phyloP scores from a whole-genome alignment of 2,888 invertebrate genomes.

The Artemia sp. region DNA sequence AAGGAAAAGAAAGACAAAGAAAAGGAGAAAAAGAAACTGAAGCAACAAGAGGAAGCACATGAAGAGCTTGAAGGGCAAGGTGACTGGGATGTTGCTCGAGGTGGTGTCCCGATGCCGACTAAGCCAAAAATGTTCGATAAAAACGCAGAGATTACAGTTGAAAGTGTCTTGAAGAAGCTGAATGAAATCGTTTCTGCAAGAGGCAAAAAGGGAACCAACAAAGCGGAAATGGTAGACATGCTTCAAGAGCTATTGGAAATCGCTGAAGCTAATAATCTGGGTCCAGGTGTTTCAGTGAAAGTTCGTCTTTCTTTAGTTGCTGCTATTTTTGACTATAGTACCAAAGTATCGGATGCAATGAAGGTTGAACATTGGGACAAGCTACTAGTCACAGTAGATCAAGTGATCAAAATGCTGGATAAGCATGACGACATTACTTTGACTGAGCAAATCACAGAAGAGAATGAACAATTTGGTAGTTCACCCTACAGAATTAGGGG shows the following conservation, averaged over 20 bases:
- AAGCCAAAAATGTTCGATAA: conserved; percentile 97
- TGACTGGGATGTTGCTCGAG: no score
- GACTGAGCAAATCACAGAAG: conserved; percentile 66
- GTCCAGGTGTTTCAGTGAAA: conserved; percentile 72
- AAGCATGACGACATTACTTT: conserved; percentile 57
- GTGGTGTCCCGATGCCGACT: conserved; percentile 37
- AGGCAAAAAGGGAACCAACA: conserved; percentile 52
- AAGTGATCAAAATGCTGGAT: conserved; percentile 59
- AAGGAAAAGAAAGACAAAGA: no score
- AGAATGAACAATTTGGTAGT: conserved; percentile 59
- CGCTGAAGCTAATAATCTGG: conserved; percentile 67
- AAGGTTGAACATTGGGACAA: conserved; percentile 86
- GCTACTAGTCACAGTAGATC: conserved; percentile 61
- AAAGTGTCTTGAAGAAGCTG: conserved; percentile 77
- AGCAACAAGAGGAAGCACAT: no score
- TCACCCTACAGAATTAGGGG: conserved; percentile 63
- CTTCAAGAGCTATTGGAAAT: conserved; percentile 75
- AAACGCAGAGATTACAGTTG: conserved; percentile 91
- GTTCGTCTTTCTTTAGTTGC: conserved; percentile 84
- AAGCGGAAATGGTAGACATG: conserved; percentile 44
- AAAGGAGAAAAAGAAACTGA: no score
- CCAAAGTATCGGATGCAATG: conserved; percentile 87
- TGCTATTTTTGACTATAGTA: conserved; percentile 92
- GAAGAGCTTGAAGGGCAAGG: no score
- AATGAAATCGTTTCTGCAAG: conserved; percentile 83